A percentile compares a stretch with the other conserved stretches of the same genome.
Evolutionary conservation across 1,140 invertebrate genomes (phyloP).

Genomic region (Seison nebaliae): DNA sequence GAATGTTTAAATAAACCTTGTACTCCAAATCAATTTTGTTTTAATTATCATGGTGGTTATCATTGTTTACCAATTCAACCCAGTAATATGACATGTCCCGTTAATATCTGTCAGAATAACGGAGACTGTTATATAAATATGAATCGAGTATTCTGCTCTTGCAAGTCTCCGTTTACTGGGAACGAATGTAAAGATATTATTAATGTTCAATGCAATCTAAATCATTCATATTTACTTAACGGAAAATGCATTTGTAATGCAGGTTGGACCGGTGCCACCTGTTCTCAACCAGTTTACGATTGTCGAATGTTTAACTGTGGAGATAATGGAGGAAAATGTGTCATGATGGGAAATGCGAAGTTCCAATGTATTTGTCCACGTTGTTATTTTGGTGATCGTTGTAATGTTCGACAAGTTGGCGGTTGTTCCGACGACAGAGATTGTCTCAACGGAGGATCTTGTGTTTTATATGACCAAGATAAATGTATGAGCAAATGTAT

Average conservation of each 20-base stretch:
- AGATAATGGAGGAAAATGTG: constrained; percentile 14
- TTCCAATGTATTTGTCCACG: constrained; percentile 9
- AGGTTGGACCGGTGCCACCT: constrained; percentile 3
- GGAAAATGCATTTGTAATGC: constrained; percentile 13
- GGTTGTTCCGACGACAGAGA: constrained; percentile 1
- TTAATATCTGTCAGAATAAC: constrained; percentile 51
- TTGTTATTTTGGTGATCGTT: constrained; percentile 7
- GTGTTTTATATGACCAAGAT: background rate
- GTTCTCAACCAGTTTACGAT: constrained; percentile 27
- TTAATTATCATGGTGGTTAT: constrained; percentile 43
- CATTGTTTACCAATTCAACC: constrained; percentile 28
- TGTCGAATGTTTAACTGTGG: constrained; percentile 19
- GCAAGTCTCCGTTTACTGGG: constrained; percentile 11
- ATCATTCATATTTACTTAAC: constrained; percentile 16
- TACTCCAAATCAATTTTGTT: constrained; percentile 15
- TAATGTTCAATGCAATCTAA: constrained; percentile 10
- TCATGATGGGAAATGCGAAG: constrained; percentile 12
- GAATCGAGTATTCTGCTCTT: constrained; percentile 16
- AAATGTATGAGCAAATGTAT: constrained; percentile 25
- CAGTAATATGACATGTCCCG: background rate
- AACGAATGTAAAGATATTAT: constrained; percentile 12
- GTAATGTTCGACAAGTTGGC: constrained; percentile 7
- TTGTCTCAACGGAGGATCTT: constrained; percentile 6
- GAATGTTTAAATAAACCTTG: constrained; percentile 9
- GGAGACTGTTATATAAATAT: constrained; percentile 47